Conservation (phyloP, 2,797 vertebrate genomes). For the Tenualosa thibaudeaui region DNA sequence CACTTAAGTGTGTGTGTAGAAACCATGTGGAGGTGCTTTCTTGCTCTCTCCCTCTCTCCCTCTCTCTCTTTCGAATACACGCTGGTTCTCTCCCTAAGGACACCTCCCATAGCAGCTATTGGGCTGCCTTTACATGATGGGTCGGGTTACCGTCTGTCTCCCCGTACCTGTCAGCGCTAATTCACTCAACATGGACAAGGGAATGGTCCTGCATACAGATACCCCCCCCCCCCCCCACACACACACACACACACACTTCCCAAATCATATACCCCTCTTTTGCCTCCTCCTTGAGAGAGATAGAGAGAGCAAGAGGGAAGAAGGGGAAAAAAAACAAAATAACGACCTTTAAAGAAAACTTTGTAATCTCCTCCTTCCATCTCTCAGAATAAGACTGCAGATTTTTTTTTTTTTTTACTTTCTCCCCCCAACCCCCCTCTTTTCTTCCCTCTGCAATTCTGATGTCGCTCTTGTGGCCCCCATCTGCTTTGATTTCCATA, state of each 20-base stretch:
- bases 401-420: neutral
- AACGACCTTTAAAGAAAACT: conserved; percentile 55
- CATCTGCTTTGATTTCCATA: conserved; percentile 69
- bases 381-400: conserved; percentile 6
- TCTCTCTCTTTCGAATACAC: neutral
- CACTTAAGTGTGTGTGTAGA: neutral
- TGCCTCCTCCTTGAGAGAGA: conserved; percentile 1
- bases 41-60: neutral
- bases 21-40: neutral
- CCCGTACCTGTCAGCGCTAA: conserved; percentile 85
- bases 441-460: conserved; percentile 32
- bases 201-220: conserved; percentile 69
- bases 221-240: neutral
- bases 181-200: conserved; percentile 82
- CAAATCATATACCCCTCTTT: conserved; percentile 51
- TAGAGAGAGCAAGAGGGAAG: neutral
- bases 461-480: conserved; percentile 61
- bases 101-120: neutral
- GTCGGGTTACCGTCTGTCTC: conserved; percentile 80
- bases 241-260: neutral
- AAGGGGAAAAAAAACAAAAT: conserved; percentile 16
- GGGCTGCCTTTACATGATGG: conserved; percentile 82
- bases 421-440: conserved; percentile 23
- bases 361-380: conserved; percentile 47
- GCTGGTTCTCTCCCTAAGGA: neutral